Percentiles rank a stretch among this genome's conserved stretches.
These are phyloP conservation scores for Camptogramma bilineatum DNA, from an alignment of 2,888 invertebrate species.

Conservation along the genomic window DNA sequence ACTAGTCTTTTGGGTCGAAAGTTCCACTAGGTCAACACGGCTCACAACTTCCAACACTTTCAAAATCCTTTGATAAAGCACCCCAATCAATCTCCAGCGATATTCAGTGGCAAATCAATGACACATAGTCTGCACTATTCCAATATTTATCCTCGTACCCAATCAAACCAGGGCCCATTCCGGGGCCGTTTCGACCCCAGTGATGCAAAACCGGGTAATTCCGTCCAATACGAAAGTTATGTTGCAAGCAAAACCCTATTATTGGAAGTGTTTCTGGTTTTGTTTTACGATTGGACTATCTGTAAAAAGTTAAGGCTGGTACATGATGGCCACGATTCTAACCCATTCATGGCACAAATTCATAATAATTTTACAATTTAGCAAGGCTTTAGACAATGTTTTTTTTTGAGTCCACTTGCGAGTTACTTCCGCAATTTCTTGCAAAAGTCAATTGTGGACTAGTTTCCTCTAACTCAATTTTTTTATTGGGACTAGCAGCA, in stretches of 20 bases:
- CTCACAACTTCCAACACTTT: background rate
- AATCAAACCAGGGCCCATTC: constrained; percentile 43
- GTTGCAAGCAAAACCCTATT: constrained; percentile 46
- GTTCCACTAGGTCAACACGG: background rate
- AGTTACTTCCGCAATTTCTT: too few species aligned
- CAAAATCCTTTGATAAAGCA: constrained; percentile 4
- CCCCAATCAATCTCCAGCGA: constrained; percentile 22
- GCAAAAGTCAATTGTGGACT: too few species aligned
- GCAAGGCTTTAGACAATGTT: too few species aligned
- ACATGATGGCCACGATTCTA: constrained; percentile 10
- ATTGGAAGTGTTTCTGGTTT: constrained; percentile 45
- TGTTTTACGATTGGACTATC: constrained; percentile 42
- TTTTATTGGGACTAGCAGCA: too few species aligned
- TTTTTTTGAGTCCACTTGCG: too few species aligned
- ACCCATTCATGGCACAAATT: background rate
- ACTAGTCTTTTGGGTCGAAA: background rate
- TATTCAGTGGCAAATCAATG: constrained; percentile 36
- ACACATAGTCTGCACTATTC: constrained; percentile 33
- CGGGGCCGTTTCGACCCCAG: constrained; percentile 28
- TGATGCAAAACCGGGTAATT: constrained; percentile 42
- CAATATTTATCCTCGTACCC: constrained; percentile 41
- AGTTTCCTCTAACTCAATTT: too few species aligned
- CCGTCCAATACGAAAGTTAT: constrained; percentile 42
- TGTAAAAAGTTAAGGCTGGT: constrained; percentile 36
- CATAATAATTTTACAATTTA: too few species aligned